A percentile compares a stretch with the other conserved stretches of the same genome.
Conservation (phyloP, 2,888 invertebrate genomes). For the Gnatocerus cornutus region DNA sequence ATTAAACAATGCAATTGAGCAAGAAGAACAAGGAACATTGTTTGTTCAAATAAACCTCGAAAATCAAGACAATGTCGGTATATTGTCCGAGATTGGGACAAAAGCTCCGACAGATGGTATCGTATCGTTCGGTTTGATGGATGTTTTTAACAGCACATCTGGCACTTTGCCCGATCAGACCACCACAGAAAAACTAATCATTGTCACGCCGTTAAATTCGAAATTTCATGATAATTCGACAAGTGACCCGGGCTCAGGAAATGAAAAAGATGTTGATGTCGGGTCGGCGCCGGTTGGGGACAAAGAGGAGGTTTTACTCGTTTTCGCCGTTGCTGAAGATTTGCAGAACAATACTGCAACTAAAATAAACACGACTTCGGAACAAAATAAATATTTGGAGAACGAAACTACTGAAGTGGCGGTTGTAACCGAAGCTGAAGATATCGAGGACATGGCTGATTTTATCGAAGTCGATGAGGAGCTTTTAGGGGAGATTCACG, state of each 20-base stretch:
- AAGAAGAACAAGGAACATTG: neutral
- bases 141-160: constrained; percentile 45
- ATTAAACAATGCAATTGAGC: constrained; percentile 20
- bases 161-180: constrained; percentile 33
- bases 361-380: neutral
- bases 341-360: neutral
- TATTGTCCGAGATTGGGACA: constrained; percentile 40
- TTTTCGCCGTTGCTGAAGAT: neutral
- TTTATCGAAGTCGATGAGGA: constrained; percentile 40
- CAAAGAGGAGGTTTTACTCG: neutral
- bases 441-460: constrained; percentile 39
- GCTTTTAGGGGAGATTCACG: constrained; percentile 6
- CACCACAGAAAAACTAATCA: constrained; percentile 40
- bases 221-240: constrained; percentile 1
- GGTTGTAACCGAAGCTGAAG: neutral
- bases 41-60: constrained; percentile 29
- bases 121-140: constrained; percentile 39
- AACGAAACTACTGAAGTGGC: neutral
- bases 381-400: neutral
- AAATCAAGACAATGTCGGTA: constrained; percentile 27
- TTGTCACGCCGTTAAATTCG: constrained; percentile 27
- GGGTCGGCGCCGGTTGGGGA: too few relatives aligned
- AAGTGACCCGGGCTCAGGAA: too few relatives aligned
- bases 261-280: too few relatives aligned
- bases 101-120: constrained; percentile 40